These are phyloP conservation scores for Agrilus biguttatus DNA, from an alignment of 2,888 invertebrate genomes.

Conservation along the genomic window DNA sequence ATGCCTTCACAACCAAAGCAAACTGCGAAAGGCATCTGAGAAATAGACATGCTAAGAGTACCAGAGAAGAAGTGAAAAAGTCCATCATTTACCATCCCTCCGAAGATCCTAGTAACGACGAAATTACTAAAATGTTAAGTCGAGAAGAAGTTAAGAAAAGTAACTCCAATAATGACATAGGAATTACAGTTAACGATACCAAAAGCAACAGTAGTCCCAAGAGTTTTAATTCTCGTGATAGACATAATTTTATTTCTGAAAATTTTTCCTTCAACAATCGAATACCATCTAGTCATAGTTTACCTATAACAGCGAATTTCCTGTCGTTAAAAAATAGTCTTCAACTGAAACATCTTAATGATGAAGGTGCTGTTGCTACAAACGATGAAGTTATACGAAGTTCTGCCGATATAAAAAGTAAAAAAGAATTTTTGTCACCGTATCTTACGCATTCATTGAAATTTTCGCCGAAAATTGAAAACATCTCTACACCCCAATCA, in stretches of 20 bases:
- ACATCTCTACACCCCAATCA: constrained; percentile 17
- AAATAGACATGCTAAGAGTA: constrained; percentile 77
- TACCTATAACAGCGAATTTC: constrained; percentile 5
- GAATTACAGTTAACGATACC: background rate
- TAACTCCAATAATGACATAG: constrained; percentile 2
- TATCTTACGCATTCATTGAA: constrained; percentile 14
- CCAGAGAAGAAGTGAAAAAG: constrained; percentile 77
- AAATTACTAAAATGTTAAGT: constrained; percentile 39
- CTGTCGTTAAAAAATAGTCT: constrained; percentile 14
- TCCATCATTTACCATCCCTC: constrained; percentile 78
- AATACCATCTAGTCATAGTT: constrained; percentile 5
- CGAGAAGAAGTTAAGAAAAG: constrained; percentile 38
- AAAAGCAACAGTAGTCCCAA: constrained; percentile 6
- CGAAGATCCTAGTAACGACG: constrained; percentile 70
- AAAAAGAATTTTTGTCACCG: constrained; percentile 13
- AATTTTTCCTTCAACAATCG: constrained; percentile 2
- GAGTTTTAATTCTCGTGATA: constrained; percentile 17
- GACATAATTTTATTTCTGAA: constrained; percentile 24
- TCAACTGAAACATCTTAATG: constrained; percentile 1
- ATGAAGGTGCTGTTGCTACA: too few species aligned
- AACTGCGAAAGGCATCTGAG: constrained; percentile 91
- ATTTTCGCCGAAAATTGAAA: constrained; percentile 16
- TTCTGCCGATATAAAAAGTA: background rate
- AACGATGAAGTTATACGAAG: too few species aligned
- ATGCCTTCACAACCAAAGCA: constrained; percentile 93